Conservation (phyloP, 2,113 vertebrate species). For the Cephalophus harveyi region DNA sequence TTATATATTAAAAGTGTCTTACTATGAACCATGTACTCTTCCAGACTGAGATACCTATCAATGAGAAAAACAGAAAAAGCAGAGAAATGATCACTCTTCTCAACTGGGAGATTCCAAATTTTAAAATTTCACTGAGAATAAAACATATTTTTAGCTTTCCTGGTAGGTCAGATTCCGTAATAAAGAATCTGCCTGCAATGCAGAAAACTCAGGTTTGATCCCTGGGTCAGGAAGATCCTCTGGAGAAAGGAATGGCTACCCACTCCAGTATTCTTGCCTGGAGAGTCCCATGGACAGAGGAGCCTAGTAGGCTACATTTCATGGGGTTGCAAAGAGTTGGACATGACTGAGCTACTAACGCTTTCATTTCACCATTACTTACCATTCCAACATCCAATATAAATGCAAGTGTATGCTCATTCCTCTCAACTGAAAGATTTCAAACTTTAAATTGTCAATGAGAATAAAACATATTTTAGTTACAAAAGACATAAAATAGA, state of each 20-base stretch:
- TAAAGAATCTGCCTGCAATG: too few relatives aligned
- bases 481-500: not conserved
- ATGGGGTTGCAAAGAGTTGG: not conserved
- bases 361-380: not conserved
- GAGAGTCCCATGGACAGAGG: not conserved
- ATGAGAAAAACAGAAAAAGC: not conserved
- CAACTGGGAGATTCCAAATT: too few relatives aligned
- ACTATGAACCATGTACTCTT: not conserved
- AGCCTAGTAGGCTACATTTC: not conserved
- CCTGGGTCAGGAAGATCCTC: not conserved
- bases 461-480: not conserved
- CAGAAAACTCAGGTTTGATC: too few relatives aligned
- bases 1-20: not conserved
- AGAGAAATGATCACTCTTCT: too few relatives aligned
- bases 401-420: not conserved
- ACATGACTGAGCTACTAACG: not conserved
- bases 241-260: not conserved
- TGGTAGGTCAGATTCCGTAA: not conserved
- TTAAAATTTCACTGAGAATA: not conserved
- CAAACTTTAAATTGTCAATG: not conserved
- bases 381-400: not conserved
- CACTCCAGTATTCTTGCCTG: not conserved
- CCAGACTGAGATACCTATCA: too few relatives aligned
- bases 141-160: not conserved
- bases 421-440: not conserved